These are phyloP conservation scores for Galaxea fascicularis DNA, from an alignment of 92 coral and sea anemone species.

Conservation along the genomic window DNA sequence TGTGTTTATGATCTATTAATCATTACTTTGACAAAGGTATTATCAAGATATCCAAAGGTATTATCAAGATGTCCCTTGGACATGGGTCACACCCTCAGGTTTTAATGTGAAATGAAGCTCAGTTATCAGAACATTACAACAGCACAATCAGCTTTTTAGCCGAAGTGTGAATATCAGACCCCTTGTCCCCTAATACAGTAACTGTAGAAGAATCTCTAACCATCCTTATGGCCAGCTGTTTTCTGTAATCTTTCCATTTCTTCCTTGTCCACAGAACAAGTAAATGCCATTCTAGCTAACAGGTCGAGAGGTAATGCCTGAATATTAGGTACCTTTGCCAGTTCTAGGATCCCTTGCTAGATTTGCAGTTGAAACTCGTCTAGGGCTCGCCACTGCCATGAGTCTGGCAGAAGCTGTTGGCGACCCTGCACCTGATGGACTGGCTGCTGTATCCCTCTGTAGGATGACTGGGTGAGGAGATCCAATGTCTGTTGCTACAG, in stretches of 20 bases:
- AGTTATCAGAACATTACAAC: too few relatives aligned
- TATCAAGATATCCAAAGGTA: too few relatives aligned
- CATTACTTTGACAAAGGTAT: too few relatives aligned
- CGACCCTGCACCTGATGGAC: conserved; percentile 83
- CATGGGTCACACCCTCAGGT: not conserved
- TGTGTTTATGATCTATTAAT: too few relatives aligned
- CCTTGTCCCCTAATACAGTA: not conserved
- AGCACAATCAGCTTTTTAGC: not conserved
- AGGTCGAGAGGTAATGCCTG: not conserved
- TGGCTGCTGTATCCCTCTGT: conserved; percentile 73
- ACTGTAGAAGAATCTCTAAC: not conserved
- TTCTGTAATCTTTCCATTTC: not conserved
- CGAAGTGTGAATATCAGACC: not conserved
- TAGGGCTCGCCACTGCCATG: conserved; percentile 74
- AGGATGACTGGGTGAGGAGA: conserved; percentile 76
- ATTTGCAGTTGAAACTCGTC: conserved; percentile 71
- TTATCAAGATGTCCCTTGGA: too few relatives aligned
- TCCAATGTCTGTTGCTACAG: conserved; percentile 50
- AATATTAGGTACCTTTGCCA: conserved; percentile 83
- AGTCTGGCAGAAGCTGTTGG: conserved; percentile 69
- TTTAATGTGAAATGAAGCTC: not conserved
- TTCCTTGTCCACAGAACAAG: not conserved
- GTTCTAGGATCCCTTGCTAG: conserved; percentile 96
- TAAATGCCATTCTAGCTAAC: not conserved
- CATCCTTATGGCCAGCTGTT: not conserved